Conservation (phyloP, 2,113 vertebrate genomes). For the Formicarius rufipectus region DNA sequence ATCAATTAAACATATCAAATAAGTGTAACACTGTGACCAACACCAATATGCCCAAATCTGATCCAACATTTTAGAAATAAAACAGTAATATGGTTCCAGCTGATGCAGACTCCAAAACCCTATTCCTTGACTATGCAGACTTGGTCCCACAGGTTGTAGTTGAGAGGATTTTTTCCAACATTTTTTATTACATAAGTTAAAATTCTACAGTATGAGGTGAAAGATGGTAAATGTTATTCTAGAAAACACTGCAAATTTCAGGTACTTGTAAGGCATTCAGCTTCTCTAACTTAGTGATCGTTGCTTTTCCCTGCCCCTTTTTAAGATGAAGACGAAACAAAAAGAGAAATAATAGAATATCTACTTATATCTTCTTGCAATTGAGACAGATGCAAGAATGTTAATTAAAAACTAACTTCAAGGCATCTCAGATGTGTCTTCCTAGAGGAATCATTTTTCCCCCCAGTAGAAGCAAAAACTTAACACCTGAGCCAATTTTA, state of each 20-base stretch:
- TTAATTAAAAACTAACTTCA: background rate
- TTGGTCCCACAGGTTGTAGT: background rate
- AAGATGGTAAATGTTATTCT: no score
- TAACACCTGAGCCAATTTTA: background rate
- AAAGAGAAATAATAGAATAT: background rate
- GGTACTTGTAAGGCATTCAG: background rate
- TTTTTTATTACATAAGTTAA: background rate
- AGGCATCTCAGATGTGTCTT: background rate
- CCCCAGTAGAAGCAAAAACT: background rate
- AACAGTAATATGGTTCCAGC: background rate
- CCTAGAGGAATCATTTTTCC: background rate
- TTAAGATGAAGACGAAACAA: background rate
- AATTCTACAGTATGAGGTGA: background rate
- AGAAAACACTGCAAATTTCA: background rate
- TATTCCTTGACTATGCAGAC: background rate
- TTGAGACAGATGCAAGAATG: background rate
- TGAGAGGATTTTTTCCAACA: background rate
- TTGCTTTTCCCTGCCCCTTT: background rate
- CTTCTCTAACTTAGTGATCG: background rate
- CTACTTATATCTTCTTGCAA: background rate
- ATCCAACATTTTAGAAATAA: background rate
- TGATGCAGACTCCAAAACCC: background rate
- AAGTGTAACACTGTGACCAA: background rate
- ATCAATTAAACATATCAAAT: background rate
- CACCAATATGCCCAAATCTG: background rate